Conservation (phyloP, 2,797 vertebrate genomes). For the Hyperoplus immaculatus region DNA sequence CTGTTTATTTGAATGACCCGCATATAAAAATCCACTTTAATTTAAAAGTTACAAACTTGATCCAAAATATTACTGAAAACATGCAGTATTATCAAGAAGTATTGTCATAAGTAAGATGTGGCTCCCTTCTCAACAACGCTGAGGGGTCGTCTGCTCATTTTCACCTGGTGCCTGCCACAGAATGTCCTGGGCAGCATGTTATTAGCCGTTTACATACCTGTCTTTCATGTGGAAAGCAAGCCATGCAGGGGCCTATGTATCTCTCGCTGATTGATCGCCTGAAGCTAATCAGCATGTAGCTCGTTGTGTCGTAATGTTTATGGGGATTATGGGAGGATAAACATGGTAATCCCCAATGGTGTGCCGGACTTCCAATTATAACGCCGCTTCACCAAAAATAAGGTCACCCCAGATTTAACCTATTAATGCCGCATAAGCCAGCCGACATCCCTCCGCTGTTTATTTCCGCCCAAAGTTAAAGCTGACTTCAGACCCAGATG, state of each 20-base stretch:
- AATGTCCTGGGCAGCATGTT: conserved; percentile 52
- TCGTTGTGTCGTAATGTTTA: conserved; percentile 84
- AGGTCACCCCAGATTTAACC: conserved; percentile 81
- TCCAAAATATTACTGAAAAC: conserved; percentile 56
- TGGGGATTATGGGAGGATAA: conserved; percentile 84
- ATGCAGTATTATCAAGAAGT: conserved; percentile 49
- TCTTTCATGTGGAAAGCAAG: conserved; percentile 69
- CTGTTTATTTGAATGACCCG: conserved; percentile 72
- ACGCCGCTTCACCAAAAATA: conserved; percentile 77
- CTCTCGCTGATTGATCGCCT: conserved; percentile 82
- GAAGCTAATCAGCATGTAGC: conserved; percentile 83
- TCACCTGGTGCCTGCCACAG: conserved; percentile 29
- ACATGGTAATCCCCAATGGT: conserved; percentile 81
- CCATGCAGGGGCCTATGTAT: conserved; percentile 69
- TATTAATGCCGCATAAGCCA: conserved; percentile 80
- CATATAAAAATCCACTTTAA: conserved; percentile 62
- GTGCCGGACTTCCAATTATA: conserved; percentile 83
- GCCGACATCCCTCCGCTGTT: conserved; percentile 59
- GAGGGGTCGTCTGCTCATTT: conserved; percentile 46
- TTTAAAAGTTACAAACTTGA: conserved; percentile 74
- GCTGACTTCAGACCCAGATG: conserved; percentile 42
- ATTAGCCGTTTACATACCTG: conserved; percentile 64
- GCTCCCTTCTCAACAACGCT: too few relatives aligned
- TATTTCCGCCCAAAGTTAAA: conserved; percentile 67
- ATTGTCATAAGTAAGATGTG: conserved; percentile 47